Conservation (phyloP, 64 coral and sea anemone genomes). For the Montipora efflorescens region DNA sequence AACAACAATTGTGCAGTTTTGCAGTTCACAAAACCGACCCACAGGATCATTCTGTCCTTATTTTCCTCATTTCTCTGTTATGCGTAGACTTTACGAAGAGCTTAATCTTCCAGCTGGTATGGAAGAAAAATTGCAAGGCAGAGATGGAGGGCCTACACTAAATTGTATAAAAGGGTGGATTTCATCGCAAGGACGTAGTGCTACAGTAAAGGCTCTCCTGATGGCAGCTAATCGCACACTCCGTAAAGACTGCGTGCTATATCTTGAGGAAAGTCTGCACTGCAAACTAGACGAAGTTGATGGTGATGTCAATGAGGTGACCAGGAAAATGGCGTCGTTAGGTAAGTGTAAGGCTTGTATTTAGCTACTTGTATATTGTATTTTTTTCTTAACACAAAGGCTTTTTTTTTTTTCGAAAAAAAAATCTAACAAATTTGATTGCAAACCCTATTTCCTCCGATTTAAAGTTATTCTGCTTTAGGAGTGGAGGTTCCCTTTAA, state of each 20-base stretch:
- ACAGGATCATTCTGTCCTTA: no score
- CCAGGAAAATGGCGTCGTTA: slow-evolving; percentile 33
- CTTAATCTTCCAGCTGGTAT: slow-evolving; percentile 35
- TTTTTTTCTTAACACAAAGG: no score
- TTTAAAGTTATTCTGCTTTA: no score
- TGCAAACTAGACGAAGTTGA: slow-evolving; percentile 12
- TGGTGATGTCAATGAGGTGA: slow-evolving; percentile 32
- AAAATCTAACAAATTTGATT: no score
- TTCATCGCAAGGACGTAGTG: slow-evolving; percentile 19
- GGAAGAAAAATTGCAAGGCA: slow-evolving; percentile 10
- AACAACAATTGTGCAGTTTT: no score
- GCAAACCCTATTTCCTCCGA: no score
- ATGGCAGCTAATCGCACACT: slow-evolving; percentile 38
- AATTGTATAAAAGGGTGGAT: slow-evolving; percentile 60
- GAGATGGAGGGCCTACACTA: slow-evolving; percentile 37
- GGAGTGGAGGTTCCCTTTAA: no score
- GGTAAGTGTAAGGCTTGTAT: neutral
- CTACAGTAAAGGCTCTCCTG: slow-evolving; percentile 42
- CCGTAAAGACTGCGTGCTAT: slow-evolving; percentile 43
- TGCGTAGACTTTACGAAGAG: slow-evolving; percentile 54
- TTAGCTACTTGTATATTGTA: no score
- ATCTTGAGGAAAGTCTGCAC: slow-evolving; percentile 34
- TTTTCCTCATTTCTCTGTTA: no score
- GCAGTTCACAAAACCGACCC: no score
- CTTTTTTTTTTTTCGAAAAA: no score